These are phyloP conservation scores for Zaprionus camerounensis DNA, from an alignment of 1,140 invertebrate species.

Conservation along the genomic window DNA sequence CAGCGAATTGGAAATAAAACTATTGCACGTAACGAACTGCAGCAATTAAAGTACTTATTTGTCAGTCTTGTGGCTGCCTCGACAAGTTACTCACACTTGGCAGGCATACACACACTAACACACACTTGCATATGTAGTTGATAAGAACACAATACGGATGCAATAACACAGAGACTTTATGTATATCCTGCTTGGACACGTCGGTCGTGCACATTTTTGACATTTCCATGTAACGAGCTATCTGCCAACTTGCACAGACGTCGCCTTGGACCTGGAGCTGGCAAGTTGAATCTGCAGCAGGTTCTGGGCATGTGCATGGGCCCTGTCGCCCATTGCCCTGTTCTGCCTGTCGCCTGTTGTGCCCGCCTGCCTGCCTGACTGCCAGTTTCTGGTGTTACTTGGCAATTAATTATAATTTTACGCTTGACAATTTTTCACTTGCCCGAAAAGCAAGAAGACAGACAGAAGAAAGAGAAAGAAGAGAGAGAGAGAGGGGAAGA, in stretches of 20 bases:
- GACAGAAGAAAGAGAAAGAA: background rate
- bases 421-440: conserved; percentile 67
- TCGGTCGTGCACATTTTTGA: conserved; percentile 37
- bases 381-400: conserved; percentile 52
- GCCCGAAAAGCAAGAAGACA: conserved; percentile 37
- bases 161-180: conserved; percentile 23
- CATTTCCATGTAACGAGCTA: conserved; percentile 42
- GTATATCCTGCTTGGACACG: conserved; percentile 30
- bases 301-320: background rate
- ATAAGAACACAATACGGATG: background rate
- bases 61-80: background rate
- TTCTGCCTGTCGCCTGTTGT: conserved; percentile 24
- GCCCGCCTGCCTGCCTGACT: conserved; percentile 16
- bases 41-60: conserved; percentile 24
- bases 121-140: background rate
- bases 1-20: background rate
- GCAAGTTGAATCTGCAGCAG: background rate
- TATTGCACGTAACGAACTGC: background rate
- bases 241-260: conserved; percentile 26
- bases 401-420: conserved; percentile 81
- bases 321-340: conserved; percentile 5
- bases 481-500: background rate
- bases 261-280: conserved; percentile 1
- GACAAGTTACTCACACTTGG: conserved; percentile 4
- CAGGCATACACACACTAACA: conserved; percentile 7